Conservation (phyloP, 1,140 invertebrate species). For the Bombus affinis region DNA sequence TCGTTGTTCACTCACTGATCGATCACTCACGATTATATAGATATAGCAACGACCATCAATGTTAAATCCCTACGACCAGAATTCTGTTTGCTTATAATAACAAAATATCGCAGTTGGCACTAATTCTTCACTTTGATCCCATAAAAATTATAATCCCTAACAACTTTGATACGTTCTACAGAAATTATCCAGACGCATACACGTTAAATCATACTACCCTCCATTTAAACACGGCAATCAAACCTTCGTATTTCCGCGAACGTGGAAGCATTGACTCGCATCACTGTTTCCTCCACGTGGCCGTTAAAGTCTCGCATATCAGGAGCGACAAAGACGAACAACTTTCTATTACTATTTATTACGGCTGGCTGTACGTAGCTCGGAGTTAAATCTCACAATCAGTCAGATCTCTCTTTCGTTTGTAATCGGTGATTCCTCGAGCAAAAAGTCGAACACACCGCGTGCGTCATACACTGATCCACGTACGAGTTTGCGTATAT, state of each 20-base stretch:
- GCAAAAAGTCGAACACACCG: conserved; percentile 14
- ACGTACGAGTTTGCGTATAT: no score
- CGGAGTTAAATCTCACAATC: background rate
- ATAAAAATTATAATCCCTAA: background rate
- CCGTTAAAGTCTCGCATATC: conserved; percentile 18
- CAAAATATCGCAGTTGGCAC: background rate
- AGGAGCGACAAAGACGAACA: background rate
- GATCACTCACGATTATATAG: background rate
- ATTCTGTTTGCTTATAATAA: background rate
- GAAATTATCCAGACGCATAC: background rate
- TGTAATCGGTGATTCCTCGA: background rate
- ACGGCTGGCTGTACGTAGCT: background rate
- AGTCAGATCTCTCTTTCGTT: background rate
- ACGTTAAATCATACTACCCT: background rate
- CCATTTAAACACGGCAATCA: background rate
- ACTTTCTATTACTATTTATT: background rate
- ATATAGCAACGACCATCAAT: background rate
- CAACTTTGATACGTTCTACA: background rate
- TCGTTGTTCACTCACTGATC: background rate
- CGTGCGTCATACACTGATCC: background rate
- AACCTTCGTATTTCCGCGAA: background rate
- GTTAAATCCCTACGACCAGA: background rate
- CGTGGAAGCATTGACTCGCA: conserved; percentile 12
- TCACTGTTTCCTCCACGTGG: background rate
- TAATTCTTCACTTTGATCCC: background rate